Evolutionary conservation across 2,113 vertebrate species (phyloP), one percentile per base, ranked within the genome.

Genomic region (Psilopsiagon aymara): DNA sequence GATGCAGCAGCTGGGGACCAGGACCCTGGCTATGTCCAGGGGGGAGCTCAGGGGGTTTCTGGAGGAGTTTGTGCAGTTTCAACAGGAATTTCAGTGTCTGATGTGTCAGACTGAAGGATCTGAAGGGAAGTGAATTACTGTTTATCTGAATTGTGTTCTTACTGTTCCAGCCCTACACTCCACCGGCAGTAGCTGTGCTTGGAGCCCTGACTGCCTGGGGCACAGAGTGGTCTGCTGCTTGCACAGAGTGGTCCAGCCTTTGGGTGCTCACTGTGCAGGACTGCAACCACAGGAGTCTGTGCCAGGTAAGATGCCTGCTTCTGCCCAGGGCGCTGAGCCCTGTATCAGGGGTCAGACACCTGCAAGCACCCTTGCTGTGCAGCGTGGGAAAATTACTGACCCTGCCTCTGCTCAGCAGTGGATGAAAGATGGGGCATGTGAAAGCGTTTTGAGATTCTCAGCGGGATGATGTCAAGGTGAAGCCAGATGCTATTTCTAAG

Each of bases 301-400:
- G 52, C 53, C 67, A 7, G 67, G 25, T 3, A 20, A 17, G 69
- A 9, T 5, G 46, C 55, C 23, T 5, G 4, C 14, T 3, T 49
- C 35, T 28, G 66, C 14, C 23, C 44, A 3, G 29, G 51, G 64
- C 11, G 4, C 66, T 4, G 35, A 68, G 29, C 53, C 29, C 67
- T 13, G 24, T 2, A 1, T 14, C 11, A 1, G 11, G 20, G 14
- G 29, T 19, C 70, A 3, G 23, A 28, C 23, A 24, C 2, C 0
- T 15, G n/a, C 33, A n/a, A 43, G 14, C 41, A 27, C 13, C 68
- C 59, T 24, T 2, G 2, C 31, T 13, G 49, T 3, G 14, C 31
- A 3, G 21, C 2, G 0, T 16, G 21, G 27, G 67, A 5, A 3
- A 21, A 31, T 15, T 17, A 12, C 43, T 14, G 17, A 6, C 27